phyloP scores from a whole-genome alignment of 2,797 vertebrate genomes.

The Melanotaenia parkinsoni region DNA sequence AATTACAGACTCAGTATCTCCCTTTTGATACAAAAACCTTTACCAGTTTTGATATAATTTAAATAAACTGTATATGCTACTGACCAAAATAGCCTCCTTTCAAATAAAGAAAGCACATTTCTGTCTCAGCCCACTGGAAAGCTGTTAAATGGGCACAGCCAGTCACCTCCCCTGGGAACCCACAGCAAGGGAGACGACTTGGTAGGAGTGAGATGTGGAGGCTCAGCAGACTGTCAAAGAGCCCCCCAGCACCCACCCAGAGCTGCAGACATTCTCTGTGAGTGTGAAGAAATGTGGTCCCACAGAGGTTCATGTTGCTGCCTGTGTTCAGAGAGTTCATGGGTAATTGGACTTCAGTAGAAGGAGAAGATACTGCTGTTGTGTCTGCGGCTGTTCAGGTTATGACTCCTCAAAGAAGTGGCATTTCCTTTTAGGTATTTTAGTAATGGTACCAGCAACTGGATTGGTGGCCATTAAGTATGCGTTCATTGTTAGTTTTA shows the following conservation, averaged over 20 bases:
- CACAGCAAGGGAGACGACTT: slow-evolving; percentile 29
- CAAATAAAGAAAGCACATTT: slow-evolving; percentile 31
- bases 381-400: slow-evolving; percentile 29
- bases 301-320: slow-evolving; percentile 34
- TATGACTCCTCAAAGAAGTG: slow-evolving; percentile 17
- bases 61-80: too few species aligned
- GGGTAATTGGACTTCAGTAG: slow-evolving; percentile 54
- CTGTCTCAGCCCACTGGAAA: slow-evolving; percentile 41
- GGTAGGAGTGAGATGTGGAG: slow-evolving; percentile 44
- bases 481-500: not conserved
- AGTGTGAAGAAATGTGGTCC: slow-evolving; percentile 60
- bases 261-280: slow-evolving; percentile 28
- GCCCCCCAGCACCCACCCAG: slow-evolving; percentile 39
- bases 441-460: not conserved
- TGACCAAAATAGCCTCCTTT: not conserved
- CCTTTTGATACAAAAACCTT: too few species aligned
- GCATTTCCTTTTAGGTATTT: not conserved
- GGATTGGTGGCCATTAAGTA: not conserved
- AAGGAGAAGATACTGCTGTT: slow-evolving; percentile 10
- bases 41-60: too few species aligned
- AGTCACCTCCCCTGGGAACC: slow-evolving; percentile 41
- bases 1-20: not conserved
- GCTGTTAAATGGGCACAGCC: slow-evolving; percentile 58
- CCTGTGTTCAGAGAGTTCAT: slow-evolving; percentile 22
- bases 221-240: slow-evolving; percentile 48